phyloP scores from a whole-genome alignment of 2,797 vertebrate genomes.

The Lindbergichthys nudifrons region DNA sequence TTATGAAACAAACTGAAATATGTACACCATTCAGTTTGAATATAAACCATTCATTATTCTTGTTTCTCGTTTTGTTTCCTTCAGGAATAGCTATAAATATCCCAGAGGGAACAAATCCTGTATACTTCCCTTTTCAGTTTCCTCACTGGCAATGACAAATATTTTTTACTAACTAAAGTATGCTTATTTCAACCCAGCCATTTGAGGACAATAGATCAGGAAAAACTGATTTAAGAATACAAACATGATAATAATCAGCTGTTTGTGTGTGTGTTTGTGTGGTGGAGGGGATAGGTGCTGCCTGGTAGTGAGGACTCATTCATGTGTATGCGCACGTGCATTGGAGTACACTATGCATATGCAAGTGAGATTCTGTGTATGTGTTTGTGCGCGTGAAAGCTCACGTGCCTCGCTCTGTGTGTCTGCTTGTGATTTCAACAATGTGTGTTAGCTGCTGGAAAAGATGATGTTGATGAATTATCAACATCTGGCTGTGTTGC shows the following conservation, averaged over 20 bases:
- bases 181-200: slow-evolving; percentile 29
- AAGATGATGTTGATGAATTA: slow-evolving; percentile 53
- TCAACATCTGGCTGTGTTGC: slow-evolving; percentile 67
- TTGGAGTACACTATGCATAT: slow-evolving; percentile 6
- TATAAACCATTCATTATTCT: slow-evolving; percentile 27
- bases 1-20: slow-evolving; percentile 32
- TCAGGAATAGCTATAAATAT: slow-evolving; percentile 47
- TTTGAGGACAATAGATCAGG: slow-evolving; percentile 33
- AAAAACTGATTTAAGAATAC: slow-evolving; percentile 33
- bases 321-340: slow-evolving; percentile 25
- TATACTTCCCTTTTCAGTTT: slow-evolving; percentile 32
- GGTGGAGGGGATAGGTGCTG: background rate
- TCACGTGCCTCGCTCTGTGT: background rate
- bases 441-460: slow-evolving; percentile 50
- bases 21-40: slow-evolving; percentile 18
- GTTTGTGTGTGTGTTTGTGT: slow-evolving; percentile 26
- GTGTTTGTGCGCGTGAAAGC: background rate
- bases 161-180: slow-evolving; percentile 36
- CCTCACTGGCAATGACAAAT: slow-evolving; percentile 35
- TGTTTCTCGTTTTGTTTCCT: slow-evolving; percentile 46
- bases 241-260: slow-evolving; percentile 55
- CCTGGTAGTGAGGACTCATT: slow-evolving; percentile 23
- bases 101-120: slow-evolving; percentile 29
- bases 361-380: background rate
- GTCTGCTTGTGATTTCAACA: slow-evolving; percentile 43